phyloP scores from a whole-genome alignment of 2,113 vertebrate genomes.

The Calyptommatus sinebrachiatus region DNA sequence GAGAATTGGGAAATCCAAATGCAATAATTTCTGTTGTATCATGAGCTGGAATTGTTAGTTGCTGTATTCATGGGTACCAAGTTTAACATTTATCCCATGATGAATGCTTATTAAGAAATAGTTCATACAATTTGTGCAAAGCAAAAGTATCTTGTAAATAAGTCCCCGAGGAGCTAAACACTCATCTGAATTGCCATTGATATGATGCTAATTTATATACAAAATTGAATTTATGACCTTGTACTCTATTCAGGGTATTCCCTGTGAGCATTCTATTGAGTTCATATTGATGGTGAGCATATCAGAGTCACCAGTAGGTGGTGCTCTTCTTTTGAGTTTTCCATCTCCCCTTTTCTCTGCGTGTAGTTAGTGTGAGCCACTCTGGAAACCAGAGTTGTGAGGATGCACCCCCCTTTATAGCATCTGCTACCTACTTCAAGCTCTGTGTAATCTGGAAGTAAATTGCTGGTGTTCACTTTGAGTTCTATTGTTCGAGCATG shows the following conservation, averaged over 20 bases:
- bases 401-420: neutral
- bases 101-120: neutral
- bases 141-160: neutral
- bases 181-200: constrained; percentile 31
- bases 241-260: constrained; percentile 11
- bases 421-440: too few species aligned
- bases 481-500: neutral
- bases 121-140: neutral
- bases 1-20: neutral
- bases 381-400: neutral
- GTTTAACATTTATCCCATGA: neutral
- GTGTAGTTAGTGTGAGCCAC: neutral
- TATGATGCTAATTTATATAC: constrained; percentile 10
- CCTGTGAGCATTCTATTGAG: neutral
- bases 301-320: neutral
- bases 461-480: neutral
- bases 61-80: neutral
- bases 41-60: neutral
- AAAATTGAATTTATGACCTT: constrained; percentile 20
- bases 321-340: neutral
- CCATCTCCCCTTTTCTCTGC: neutral
- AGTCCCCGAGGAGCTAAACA: constrained; percentile 30
- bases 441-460: neutral
- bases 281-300: neutral
- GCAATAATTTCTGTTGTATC: neutral